A percentile compares a stretch with the other conserved stretches of the same genome.
These are phyloP conservation scores for Barbus barbus DNA, from an alignment of 2,113 vertebrate species.

Conservation along the genomic window DNA sequence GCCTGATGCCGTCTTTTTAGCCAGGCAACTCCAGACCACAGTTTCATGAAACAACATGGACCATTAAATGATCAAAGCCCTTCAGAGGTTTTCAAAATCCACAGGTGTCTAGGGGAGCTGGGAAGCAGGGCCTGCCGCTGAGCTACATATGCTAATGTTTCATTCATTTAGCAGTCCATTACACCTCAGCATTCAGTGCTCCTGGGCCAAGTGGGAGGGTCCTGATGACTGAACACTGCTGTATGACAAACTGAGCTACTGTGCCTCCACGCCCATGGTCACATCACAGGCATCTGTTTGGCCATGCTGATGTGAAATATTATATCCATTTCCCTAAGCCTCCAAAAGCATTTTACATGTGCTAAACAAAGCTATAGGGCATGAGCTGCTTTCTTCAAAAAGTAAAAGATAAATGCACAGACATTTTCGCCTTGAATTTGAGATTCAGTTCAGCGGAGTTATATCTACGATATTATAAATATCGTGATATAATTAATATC, in stretches of 20 bases:
- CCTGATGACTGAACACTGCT: conserved; percentile 7
- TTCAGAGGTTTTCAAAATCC: conserved; percentile 21
- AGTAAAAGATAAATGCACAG: background rate
- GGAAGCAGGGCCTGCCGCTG: conserved; percentile 23
- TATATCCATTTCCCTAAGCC: background rate
- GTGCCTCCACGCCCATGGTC: background rate
- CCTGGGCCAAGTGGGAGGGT: background rate
- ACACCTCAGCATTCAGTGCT: background rate
- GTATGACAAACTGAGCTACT: conserved; percentile 32
- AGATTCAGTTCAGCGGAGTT: too few species aligned
- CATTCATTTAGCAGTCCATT: conserved; percentile 38
- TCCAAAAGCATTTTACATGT: background rate
- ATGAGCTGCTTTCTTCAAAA: background rate
- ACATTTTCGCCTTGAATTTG: too few species aligned
- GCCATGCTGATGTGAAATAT: conserved; percentile 2
- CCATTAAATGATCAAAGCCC: background rate
- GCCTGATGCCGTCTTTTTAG: background rate
- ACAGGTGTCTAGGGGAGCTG: background rate
- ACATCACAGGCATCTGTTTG: conserved; percentile 5
- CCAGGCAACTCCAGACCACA: background rate
- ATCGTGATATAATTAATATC: too few species aligned
- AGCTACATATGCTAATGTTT: conserved; percentile 47
- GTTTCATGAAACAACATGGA: background rate
- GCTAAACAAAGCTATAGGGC: background rate
- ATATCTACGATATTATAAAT: too few species aligned